Percentiles rank a stretch among this genome's conserved stretches.
These are phyloP conservation scores for Chrysotoxum bicinctum DNA, from an alignment of 2,888 invertebrate species.

Conservation along the genomic window DNA sequence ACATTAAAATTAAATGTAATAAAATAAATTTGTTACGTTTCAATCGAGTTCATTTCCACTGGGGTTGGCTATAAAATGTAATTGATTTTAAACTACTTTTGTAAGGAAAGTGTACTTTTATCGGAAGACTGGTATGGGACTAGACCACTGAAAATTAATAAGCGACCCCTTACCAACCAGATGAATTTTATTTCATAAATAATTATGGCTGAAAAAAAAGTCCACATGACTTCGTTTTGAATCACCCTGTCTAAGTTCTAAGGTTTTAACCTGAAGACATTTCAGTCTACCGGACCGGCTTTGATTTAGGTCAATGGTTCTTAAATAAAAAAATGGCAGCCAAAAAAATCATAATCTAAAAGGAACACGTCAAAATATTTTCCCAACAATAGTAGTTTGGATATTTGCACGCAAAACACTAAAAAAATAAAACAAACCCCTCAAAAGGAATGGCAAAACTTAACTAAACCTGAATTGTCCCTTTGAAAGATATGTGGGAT, in stretches of 20 bases:
- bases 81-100: too few species aligned
- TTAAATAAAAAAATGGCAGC: constrained; percentile 19
- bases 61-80: too few species aligned
- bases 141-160: too few species aligned
- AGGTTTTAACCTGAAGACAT: background rate
- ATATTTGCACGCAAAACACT: constrained; percentile 45
- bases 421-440: constrained; percentile 21
- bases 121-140: too few species aligned
- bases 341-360: constrained; percentile 28
- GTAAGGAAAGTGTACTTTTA: too few species aligned
- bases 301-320: constrained; percentile 33
- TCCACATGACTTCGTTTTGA: background rate
- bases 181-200: too few species aligned
- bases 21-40: too few species aligned
- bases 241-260: background rate
- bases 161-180: too few species aligned
- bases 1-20: too few species aligned
- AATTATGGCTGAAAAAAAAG: too few species aligned
- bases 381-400: constrained; percentile 50
- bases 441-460: constrained; percentile 34
- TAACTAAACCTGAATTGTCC: constrained; percentile 54
- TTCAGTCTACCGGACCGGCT: background rate
- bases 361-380: constrained; percentile 69
- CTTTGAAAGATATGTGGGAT: background rate
- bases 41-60: too few species aligned